Base-by-base conservation (phyloP, 2,888 invertebrate species). In the Amblyjoppa proteus region DNA sequence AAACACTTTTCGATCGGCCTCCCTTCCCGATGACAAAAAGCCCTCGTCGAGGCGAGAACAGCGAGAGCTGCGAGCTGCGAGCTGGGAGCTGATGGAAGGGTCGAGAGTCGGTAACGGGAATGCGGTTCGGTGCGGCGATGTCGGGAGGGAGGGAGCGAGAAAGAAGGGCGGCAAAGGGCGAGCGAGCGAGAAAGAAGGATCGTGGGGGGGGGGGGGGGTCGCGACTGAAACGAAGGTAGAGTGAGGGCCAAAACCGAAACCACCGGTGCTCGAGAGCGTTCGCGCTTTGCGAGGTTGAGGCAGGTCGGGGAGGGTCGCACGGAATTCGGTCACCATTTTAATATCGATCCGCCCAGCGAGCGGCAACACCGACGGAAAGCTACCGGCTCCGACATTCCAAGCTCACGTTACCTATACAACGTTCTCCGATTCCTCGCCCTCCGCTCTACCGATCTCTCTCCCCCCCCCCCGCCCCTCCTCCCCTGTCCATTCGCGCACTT, bases 241-340 rank as follows among this genome's bases (percentile, higher is more conserved):
- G 64, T 41, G 81, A 34, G 16, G 69, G 61, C 53, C 28, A 51
- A n/a, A 66, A 41, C 49, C 66, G 71, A 56, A 56, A 71, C 66
- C 51, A 73, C 73, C 71, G 81, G 83, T 70, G 79, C 79, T 80
- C 56, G 75, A 53, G 68, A 76, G 83, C 25, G 11, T 20, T 51
- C 69, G 68, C 38, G 66, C 11, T 77, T 53, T 34, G 64, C 71
- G 83, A 74, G 80, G 91, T 93, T 93, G 90, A 90, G 93, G 93
- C 90, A 94, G 94, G 94, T 94, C 92, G 92, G 89, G 90, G 89
- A 89, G 84, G 86, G 85, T 85, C 85, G 87, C 84, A 88, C 91
- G 93, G 92, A 94, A 94, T 94, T 94, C 94, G 94, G 94, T 94
- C 93, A 94, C 94, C 93, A 93, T 94, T 94, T 93, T 93, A 92